These are phyloP conservation scores for Idaea dimidiata DNA, from an alignment of 2,888 invertebrate species.

Conservation along the genomic window DNA sequence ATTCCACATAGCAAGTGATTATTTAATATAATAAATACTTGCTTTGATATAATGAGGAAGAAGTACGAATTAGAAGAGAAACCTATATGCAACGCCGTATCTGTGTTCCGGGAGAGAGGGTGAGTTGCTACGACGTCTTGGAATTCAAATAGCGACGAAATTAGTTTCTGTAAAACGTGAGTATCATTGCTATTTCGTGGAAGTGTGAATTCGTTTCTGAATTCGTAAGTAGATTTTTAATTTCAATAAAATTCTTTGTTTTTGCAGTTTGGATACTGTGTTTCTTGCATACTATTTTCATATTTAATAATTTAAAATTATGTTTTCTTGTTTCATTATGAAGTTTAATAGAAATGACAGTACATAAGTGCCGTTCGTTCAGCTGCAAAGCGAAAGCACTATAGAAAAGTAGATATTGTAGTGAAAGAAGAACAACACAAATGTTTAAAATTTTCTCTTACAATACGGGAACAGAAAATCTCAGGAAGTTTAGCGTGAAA, in stretches of 20 bases:
- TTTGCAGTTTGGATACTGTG: neutral
- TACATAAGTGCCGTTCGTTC: too few species aligned
- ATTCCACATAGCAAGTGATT: slow-evolving; percentile 26
- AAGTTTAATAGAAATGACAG: too few species aligned
- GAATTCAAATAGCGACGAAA: slow-evolving; percentile 15
- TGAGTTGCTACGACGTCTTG: slow-evolving; percentile 35
- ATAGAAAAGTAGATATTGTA: neutral
- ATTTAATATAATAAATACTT: too few species aligned
- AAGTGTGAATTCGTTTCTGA: neutral
- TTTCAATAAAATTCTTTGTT: neutral
- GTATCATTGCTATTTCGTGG: neutral
- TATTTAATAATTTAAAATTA: too few species aligned
- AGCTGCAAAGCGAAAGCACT: too few species aligned
- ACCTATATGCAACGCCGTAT: slow-evolving; percentile 64
- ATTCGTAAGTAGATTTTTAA: neutral
- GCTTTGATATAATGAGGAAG: slow-evolving; percentile 46
- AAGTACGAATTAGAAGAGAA: slow-evolving; percentile 51
- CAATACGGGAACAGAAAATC: neutral
- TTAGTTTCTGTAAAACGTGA: slow-evolving; percentile 14
- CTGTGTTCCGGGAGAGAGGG: slow-evolving; percentile 68
- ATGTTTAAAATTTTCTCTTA: neutral
- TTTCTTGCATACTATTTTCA: too few species aligned
- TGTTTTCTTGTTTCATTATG: too few species aligned
- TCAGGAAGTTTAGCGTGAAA: neutral
- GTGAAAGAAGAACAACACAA: neutral